These are phyloP conservation scores for Crioceris asparagi DNA, from an alignment of 2,888 invertebrate species.

Conservation along the genomic window DNA sequence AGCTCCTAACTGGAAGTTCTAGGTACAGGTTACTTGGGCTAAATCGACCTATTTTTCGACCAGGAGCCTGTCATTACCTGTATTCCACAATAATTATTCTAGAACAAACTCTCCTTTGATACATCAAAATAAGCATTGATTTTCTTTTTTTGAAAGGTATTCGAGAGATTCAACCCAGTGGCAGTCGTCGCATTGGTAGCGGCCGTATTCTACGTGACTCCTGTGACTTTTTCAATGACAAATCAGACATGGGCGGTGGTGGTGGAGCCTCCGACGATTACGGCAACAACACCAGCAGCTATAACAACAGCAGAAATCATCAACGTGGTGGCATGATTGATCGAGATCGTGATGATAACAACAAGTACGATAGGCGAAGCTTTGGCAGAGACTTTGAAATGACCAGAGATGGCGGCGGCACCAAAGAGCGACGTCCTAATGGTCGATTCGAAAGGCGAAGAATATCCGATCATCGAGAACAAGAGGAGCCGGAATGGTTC, in stretches of 20 bases:
- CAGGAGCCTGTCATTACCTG: too few species aligned
- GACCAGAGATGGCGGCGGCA: neutral
- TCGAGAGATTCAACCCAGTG: constrained; percentile 21
- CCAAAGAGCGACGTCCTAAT: neutral
- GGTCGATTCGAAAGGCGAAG: constrained; percentile 13
- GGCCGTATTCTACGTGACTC: constrained; percentile 59
- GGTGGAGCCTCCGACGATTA: constrained; percentile 18
- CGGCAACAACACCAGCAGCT: constrained; percentile 38
- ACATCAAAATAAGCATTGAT: too few species aligned
- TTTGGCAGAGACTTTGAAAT: constrained; percentile 20
- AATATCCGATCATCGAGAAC: constrained; percentile 28
- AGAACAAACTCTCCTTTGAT: too few species aligned
- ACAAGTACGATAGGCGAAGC: constrained; percentile 25
- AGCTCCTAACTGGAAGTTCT: too few species aligned
- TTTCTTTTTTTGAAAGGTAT: constrained; percentile 14
- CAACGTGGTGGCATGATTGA: constrained; percentile 32
- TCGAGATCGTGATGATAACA: constrained; percentile 26
- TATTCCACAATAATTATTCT: too few species aligned
- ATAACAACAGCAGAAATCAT: too few species aligned
- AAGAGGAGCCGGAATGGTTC: constrained; percentile 46
- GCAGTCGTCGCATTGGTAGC: constrained; percentile 65
- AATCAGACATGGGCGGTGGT: constrained; percentile 18
- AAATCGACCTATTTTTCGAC: too few species aligned
- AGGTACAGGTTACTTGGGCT: too few species aligned
- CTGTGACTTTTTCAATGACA: constrained; percentile 25